Percentiles rank a stretch among this genome's conserved stretches.
These are phyloP conservation scores for Pseudorectes ferrugineus DNA, from an alignment of 2,113 vertebrate genomes.

Conservation along the genomic window DNA sequence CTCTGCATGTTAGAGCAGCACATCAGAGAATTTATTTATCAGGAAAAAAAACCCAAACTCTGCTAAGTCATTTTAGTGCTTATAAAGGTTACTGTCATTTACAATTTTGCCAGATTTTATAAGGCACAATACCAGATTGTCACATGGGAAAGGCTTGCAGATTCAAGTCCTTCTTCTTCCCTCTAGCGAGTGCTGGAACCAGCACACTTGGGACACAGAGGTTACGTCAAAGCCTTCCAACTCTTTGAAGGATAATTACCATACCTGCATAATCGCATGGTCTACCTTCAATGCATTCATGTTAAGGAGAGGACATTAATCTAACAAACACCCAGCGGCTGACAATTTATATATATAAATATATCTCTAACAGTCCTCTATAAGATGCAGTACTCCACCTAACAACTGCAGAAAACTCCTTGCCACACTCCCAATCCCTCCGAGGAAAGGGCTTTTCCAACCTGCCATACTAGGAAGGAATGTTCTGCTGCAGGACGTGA, in stretches of 20 bases:
- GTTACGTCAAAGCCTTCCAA: conserved; percentile 56
- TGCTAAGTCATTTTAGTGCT: conserved; percentile 31
- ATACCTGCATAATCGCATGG: conserved; percentile 57
- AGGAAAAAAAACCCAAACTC: neutral
- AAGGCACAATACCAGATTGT: conserved; percentile 5
- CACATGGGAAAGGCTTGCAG: conserved; percentile 29
- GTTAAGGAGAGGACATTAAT: conserved; percentile 54
- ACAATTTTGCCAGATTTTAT: conserved; percentile 18
- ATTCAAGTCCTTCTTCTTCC: conserved; percentile 25
- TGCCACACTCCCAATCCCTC: neutral
- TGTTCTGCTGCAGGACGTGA: neutral
- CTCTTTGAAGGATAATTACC: conserved; percentile 63
- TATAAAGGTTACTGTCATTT: neutral
- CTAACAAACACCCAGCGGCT: conserved; percentile 44
- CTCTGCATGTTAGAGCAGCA: conserved; percentile 35
- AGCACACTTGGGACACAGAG: conserved; percentile 34
- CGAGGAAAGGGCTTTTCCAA: neutral
- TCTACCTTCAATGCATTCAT: conserved; percentile 24
- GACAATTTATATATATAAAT: conserved; percentile 3
- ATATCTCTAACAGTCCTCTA: neutral
- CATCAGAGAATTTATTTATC: conserved; percentile 51
- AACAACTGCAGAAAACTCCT: conserved; percentile 12
- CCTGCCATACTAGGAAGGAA: neutral
- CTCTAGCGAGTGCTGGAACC: conserved; percentile 31
- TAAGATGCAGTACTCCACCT: neutral